Base-by-base conservation (phyloP, 1,140 invertebrate species). In the Globodera rostochiensis region DNA sequence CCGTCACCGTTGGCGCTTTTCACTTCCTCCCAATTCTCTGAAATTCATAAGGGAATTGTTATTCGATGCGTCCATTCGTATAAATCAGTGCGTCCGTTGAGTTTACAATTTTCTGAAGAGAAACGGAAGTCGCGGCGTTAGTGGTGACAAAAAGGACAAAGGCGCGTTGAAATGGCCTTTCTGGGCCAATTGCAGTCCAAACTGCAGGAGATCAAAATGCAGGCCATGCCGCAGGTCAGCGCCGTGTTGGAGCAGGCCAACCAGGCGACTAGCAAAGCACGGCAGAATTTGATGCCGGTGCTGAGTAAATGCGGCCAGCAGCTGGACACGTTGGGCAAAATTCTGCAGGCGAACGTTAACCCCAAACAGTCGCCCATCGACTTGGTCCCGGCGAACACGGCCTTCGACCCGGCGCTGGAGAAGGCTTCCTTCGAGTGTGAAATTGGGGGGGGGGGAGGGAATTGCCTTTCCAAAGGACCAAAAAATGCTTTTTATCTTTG, bases 331-430 rank as follows among this genome's bases (percentile, higher is more conserved):
- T 77, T 89, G 9, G 87, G 86, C 9, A 89, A 89, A 75, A 87
- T 90, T 36, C 64, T 89, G 19, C 47, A 84, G 83, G 84, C 84
- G 45, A 87, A 87, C 67, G 80, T 87, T 21, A 84, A 87, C 78
- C 86, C 84, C 9, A 89, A 87, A 47, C 89, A 88, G 75, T 90
- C 88, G 46, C 88, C 88, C 19, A 88, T 89, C 47, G 88, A 89
- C 77, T 66, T 89, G n/a, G 77, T 89, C n/a, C 88, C 88, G 1
- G 50, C 83, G 3, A 82, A 83, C 53, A 89, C 88, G 50, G 88
- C 88, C 15, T 90, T 89, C 76, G 88, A 90, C 74, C 83, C 84
- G 11, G 57, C 82, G 53, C 74, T 90, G 60, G 89, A 90, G 77
- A 85, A 85, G 79, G 87, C 85, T 2, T 79, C 83, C 6, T 88